Base-by-base conservation (phyloP, 2,888 invertebrate genomes). In the Cephus sareptanus region DNA sequence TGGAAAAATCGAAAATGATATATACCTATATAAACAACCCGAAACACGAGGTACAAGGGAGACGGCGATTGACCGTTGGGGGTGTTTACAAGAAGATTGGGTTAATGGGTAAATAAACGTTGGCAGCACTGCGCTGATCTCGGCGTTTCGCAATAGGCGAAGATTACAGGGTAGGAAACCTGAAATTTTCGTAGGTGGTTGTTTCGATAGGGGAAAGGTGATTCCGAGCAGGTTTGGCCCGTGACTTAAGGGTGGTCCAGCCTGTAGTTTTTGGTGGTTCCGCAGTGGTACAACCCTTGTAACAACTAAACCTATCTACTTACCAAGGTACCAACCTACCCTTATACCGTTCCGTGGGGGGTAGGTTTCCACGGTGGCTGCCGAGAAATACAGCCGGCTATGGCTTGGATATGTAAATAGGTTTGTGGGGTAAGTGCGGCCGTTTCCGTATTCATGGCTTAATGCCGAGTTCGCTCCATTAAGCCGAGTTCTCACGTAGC, bases 401-500 rank as follows among this genome's bases (percentile, higher is more conserved):
- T 34, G 71, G 71, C 79, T 77, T 82, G 81, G 79, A 80, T 81
- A 82, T 82, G 82, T 82, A 83, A 83, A 83, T 83, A 82, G 82
- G 83, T 83, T 81, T 82, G 83, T 81, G 80, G 81, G 81, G 80
- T 83, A 83, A 82, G 82, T 80, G 81, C 71, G 71, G 78, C 76
- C 79, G 77, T 81, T 83, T 83, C 79, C 81, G 82, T 83, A 83
- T 83, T 83, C 83, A 83, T 83, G 82, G 82, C 81, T 82, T 82
- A 79, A 81, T 83, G 81, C 80, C 77, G 78, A 83, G 80, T 83
- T 83, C 79, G 82, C 77, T 80, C 81, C 79, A 81, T 81, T 81
- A 81, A 81, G 80, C 81, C 78, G 76, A 75, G 81, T 82, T 81
- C 79, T 76, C 81, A 79, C 75, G 74, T 76, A 34, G 77, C 75